These are phyloP conservation scores for Doryteuthis pealeii DNA, from an alignment of 1,140 invertebrate species.

Conservation along the genomic window DNA sequence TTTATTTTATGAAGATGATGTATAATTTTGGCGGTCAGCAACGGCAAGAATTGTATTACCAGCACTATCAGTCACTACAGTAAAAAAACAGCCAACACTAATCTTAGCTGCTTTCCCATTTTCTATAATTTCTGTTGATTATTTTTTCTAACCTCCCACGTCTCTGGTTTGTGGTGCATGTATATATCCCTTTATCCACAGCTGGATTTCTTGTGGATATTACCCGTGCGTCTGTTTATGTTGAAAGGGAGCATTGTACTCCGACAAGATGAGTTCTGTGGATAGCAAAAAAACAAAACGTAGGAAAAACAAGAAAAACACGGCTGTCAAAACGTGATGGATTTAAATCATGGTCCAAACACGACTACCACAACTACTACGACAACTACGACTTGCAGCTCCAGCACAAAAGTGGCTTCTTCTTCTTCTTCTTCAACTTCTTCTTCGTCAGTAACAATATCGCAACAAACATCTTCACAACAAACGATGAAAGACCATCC, in stretches of 20 bases:
- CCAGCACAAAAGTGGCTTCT: constrained; percentile 21
- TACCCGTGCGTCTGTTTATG: neutral
- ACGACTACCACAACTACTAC: constrained; percentile 8
- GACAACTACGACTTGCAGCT: constrained; percentile 17
- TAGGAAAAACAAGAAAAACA: constrained; percentile 31
- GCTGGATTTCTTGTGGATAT: too few relatives aligned
- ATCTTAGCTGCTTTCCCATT: neutral
- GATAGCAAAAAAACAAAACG: constrained; percentile 38
- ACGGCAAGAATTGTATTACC: too few relatives aligned
- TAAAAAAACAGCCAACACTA: neutral
- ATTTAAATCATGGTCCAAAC: constrained; percentile 23
- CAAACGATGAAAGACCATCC: neutral
- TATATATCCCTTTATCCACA: too few relatives aligned
- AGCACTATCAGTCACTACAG: neutral
- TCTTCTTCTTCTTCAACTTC: too few relatives aligned
- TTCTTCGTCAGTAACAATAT: neutral
- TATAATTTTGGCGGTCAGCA: too few relatives aligned
- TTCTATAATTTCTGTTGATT: neutral
- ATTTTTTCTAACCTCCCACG: neutral
- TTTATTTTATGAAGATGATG: too few relatives aligned
- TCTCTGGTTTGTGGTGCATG: too few relatives aligned
- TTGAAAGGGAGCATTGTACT: neutral
- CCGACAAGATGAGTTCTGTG: constrained; percentile 32
- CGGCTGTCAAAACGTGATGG: constrained; percentile 26
- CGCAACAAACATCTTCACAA: neutral